phyloP scores from a whole-genome alignment of 2,888 invertebrate species.

The Cistogaster globosa region DNA sequence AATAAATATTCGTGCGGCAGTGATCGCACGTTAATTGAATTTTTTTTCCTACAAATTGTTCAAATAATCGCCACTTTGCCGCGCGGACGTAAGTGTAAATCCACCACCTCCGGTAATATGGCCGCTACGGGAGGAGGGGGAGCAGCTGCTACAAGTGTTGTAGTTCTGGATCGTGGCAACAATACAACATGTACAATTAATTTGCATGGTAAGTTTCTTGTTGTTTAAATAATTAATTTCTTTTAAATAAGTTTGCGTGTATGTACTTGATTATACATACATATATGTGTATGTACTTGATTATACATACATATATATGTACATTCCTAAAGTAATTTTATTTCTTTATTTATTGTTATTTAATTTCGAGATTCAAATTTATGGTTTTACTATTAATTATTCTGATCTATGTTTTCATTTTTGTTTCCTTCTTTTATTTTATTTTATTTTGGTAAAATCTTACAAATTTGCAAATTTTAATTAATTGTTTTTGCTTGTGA shows the following conservation, averaged over 20 bases:
- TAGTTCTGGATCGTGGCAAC: conserved; percentile 95
- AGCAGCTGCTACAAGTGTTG: conserved; percentile 94
- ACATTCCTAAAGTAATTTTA: conserved; percentile 12
- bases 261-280: not conserved
- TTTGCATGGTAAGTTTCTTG: conserved; percentile 91
- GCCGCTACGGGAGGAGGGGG: conserved; percentile 72
- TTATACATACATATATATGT: not conserved
- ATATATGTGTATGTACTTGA: not conserved
- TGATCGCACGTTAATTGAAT: conserved; percentile 54
- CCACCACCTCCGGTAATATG: conserved; percentile 70
- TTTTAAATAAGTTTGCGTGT: not conserved
- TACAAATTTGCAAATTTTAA: conserved; percentile 28
- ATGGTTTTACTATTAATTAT: conserved; percentile 26
- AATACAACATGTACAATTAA: conserved; percentile 98
- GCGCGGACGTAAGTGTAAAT: conserved; percentile 71
- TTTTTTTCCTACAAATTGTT: conserved; percentile 54
- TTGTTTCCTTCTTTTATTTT: conserved; percentile 46
- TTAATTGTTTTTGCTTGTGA: conserved; percentile 15
- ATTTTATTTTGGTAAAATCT: conserved; percentile 18
- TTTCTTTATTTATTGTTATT: not conserved
- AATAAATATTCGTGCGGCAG: conserved; percentile 52
- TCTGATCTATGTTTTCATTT: conserved; percentile 30
- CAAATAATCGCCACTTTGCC: conserved; percentile 69
- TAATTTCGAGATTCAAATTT: conserved; percentile 3
- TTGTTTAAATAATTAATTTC: not conserved